Evolutionary conservation across 2,797 vertebrate genomes (phyloP), one percentile per base, ranked within the genome.

Genomic region (Danio jaintianensis): DNA sequence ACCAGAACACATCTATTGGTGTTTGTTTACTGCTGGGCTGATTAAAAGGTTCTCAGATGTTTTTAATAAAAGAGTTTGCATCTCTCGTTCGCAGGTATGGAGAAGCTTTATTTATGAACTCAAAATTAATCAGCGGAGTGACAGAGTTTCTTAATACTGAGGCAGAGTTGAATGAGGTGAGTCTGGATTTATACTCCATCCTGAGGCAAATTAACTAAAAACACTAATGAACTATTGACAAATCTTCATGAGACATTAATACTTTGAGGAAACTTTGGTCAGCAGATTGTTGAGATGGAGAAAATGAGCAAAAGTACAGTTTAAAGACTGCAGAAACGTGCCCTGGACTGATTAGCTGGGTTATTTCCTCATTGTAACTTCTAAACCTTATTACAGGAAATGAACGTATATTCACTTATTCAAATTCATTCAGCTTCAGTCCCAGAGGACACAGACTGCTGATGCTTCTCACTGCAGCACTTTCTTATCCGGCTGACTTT

Each of bases 101-200:
- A 12, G 98, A 99, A 91, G 97, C 98, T 6, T 89, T 99, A 88
- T 99, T 99, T 92, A 97, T 99, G 96, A 99, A 96, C 88, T 98
- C 97, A 0, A 98, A 96, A 88, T 95, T 99, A 89, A 96, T 99
- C 91, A 95, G 96, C 67, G 97, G 98, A 62, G 97, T 99, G 84
- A 99, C 98, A 0, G 97, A 99, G 93, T 99, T 98, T 90, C 96
- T 99, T 78, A 98, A 97, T 90, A 98, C 96, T 0, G 96, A 98
- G 87, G 90, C 82, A 38, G 97, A 99, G 83, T 93, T 99, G 15
- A 94, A 90, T 75, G 97, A 99, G 97, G 98, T 99, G 94, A 93
- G 87, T 87, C 84, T 89, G 12, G 29, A 79, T 48, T 89, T 86
- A 55, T 78, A 18, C 10, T 45, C 42, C 10, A 55, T 22, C 38